Percentiles rank a stretch among this genome's conserved stretches.
phyloP scores from a whole-genome alignment of 2,888 invertebrate species.

The Trichogramma dendrolimi region DNA sequence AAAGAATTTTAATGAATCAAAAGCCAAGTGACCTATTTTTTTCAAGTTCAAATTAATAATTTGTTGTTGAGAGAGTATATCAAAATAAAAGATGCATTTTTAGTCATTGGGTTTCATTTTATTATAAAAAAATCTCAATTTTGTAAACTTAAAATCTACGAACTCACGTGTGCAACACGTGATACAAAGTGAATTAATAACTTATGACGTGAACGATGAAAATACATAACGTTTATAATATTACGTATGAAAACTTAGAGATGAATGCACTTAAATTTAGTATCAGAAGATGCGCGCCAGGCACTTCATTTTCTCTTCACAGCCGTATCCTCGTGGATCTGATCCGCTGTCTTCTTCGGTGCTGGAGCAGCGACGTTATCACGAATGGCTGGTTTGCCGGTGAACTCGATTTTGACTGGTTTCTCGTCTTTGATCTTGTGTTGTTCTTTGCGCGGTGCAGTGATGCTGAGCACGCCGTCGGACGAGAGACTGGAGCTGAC shows the following conservation, averaged over 20 bases:
- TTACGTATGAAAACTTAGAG: not conserved
- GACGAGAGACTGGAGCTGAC: constrained; percentile 75
- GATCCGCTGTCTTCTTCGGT: constrained; percentile 1
- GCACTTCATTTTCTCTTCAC: constrained; percentile 17
- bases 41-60: constrained; percentile 16
- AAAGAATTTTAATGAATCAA: constrained; percentile 3
- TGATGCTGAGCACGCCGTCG: constrained; percentile 75
- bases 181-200: constrained; percentile 7
- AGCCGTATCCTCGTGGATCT: constrained; percentile 27
- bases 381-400: constrained; percentile 41
- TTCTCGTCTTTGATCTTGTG: constrained; percentile 35
- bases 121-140: not conserved
- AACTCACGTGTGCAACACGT: too few species aligned
- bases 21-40: constrained; percentile 4
- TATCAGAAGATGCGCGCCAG: not conserved
- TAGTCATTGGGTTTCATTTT: constrained; percentile 1
- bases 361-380: constrained; percentile 10
- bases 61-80: constrained; percentile 12
- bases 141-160: not conserved
- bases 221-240: not conserved
- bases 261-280: constrained; percentile 7
- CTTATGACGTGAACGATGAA: constrained; percentile 11
- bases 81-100: constrained; percentile 1
- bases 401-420: constrained; percentile 40
- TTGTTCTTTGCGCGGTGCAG: constrained; percentile 63